Conservation (phyloP, 2,797 vertebrate genomes). For the Nyctalus aviator region DNA sequence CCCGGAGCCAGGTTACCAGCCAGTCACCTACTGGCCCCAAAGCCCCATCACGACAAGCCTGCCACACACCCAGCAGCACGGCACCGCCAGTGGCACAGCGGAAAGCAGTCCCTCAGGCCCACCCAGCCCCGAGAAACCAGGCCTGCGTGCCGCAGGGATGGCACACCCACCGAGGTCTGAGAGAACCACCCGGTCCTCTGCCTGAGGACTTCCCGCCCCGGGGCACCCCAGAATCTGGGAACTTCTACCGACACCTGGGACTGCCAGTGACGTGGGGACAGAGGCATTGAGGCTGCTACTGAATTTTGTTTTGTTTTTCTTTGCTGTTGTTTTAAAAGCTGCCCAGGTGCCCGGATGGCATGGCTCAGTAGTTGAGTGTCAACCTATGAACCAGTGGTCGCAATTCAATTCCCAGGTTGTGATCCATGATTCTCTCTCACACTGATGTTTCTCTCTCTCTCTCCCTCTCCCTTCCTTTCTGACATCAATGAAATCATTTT, state of each 20-base stretch:
- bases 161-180: no score
- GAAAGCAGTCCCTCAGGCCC: not conserved
- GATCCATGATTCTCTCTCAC: no score
- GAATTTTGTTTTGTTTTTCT: no score
- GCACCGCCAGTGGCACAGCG: not conserved
- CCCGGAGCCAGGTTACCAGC: not conserved
- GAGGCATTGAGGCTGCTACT: not conserved
- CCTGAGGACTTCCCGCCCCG: accelerated
- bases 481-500: no score
- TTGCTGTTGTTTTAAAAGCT: no score
- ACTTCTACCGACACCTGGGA: not conserved
- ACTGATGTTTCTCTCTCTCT: no score
- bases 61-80: not conserved
- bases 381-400: no score
- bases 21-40: not conserved
- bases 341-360: no score
- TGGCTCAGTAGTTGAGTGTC: no score
- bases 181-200: not conserved
- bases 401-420: no score
- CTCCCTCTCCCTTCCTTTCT: no score
- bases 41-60: no score
- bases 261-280: not conserved
- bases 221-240: not conserved
- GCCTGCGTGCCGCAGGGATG: not conserved
- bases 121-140: not conserved